Percentiles rank a stretch among this genome's conserved stretches.
Conservation (phyloP, 2,113 vertebrate genomes). For the Nibea albiflora region DNA sequence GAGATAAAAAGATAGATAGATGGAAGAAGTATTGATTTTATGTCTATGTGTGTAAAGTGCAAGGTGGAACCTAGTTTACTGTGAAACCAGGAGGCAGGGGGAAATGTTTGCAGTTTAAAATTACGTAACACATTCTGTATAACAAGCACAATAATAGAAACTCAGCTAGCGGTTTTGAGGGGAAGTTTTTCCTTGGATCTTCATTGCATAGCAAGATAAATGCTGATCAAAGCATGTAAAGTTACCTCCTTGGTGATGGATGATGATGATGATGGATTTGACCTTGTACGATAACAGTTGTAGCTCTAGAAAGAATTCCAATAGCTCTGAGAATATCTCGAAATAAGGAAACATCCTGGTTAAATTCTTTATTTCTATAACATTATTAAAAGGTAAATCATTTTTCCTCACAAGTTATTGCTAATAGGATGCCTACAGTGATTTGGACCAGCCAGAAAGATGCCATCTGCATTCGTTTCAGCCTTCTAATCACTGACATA, state of each 20-base stretch:
- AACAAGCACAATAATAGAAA: background rate
- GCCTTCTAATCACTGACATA: conserved; percentile 8
- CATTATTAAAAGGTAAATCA: background rate
- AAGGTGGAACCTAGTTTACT: too few relatives aligned
- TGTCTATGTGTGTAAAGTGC: background rate
- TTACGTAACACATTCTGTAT: background rate
- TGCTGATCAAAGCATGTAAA: background rate
- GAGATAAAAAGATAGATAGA: background rate
- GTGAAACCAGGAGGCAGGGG: background rate
- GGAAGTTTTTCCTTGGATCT: background rate
- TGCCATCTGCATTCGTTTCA: background rate
- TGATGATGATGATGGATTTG: background rate
- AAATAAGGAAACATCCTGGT: background rate
- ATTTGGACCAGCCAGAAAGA: background rate
- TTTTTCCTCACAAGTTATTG: background rate
- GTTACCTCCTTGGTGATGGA: too few relatives aligned
- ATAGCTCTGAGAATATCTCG: background rate
- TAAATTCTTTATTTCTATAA: too few relatives aligned
- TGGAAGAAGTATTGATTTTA: too few relatives aligned
- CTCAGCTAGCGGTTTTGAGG: too few relatives aligned
- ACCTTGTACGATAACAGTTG: background rate
- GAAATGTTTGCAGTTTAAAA: background rate
- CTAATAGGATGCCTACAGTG: background rate
- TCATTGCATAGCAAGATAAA: background rate
- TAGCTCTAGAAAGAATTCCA: background rate